phyloP scores from a whole-genome alignment of 1,140 invertebrate species.

The Caenorhabditis inopinata region DNA sequence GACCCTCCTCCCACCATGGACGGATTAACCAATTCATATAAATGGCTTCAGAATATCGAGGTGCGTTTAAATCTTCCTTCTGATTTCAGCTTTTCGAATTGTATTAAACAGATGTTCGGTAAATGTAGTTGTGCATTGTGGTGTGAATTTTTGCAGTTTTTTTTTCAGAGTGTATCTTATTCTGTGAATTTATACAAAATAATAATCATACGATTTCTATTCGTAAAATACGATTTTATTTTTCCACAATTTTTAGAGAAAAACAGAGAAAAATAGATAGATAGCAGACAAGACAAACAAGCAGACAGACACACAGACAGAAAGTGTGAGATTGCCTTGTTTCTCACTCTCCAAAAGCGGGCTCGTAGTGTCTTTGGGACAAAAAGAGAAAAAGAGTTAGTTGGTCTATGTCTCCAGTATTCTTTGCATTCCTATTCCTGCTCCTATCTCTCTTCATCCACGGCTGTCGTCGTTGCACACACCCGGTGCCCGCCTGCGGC shows the following conservation, averaged over 20 bases:
- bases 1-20: not conserved
- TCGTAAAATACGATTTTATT: too few relatives aligned
- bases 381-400: constrained; percentile 28
- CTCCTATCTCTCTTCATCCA: constrained; percentile 18
- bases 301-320: too few relatives aligned
- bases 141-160: not conserved
- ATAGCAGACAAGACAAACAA: not conserved
- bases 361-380: not conserved
- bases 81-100: not conserved
- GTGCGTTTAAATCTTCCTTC: not conserved
- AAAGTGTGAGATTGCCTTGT: not conserved
- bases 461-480: not conserved
- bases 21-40: constrained; percentile 9
- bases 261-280: not conserved
- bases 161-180: not conserved
- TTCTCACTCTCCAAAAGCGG: not conserved
- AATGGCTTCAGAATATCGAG: constrained; percentile 37
- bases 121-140: not conserved
- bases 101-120: not conserved
- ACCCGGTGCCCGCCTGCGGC: constrained; percentile 13
- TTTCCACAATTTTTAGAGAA: too few relatives aligned
- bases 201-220: too few relatives aligned
- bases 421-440: constrained; percentile 3
- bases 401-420: not conserved
- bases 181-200: not conserved